Evolutionary conservation across 1,140 invertebrate species (phyloP).

Genomic region (honey bee (Apis mellifera)): DNA sequence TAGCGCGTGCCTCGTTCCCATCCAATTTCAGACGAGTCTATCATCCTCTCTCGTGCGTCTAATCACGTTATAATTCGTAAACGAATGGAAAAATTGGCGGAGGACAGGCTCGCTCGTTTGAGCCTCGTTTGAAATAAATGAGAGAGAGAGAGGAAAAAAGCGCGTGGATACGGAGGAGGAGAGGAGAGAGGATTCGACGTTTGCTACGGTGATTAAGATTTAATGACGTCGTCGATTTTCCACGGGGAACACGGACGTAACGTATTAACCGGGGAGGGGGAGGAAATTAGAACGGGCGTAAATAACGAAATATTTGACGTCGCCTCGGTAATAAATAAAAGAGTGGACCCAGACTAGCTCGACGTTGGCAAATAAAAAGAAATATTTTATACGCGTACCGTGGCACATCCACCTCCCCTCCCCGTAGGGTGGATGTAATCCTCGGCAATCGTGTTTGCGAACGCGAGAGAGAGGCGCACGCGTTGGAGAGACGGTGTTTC

Average conservation of each 20-base stretch:
- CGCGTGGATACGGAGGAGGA: neutral
- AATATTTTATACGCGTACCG: constrained; percentile 33
- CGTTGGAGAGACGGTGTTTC: neutral
- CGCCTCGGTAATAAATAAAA: constrained; percentile 34
- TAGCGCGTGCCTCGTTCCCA: neutral
- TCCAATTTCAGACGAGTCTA: constrained; percentile 50
- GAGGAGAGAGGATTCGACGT: neutral
- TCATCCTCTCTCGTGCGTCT: neutral
- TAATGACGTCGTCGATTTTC: neutral
- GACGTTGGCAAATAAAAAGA: constrained; percentile 38
- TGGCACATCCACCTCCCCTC: no score
- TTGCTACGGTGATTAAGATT: constrained; percentile 10
- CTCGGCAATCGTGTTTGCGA: neutral
- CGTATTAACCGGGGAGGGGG: neutral
- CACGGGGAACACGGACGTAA: neutral
- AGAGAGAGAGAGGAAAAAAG: neutral
- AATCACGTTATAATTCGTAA: neutral
- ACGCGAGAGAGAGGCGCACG: constrained; percentile 11
- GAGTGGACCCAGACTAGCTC: neutral
- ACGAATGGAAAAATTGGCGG: neutral
- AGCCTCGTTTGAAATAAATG: no score
- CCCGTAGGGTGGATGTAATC: constrained; percentile 28
- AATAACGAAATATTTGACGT: constrained; percentile 39
- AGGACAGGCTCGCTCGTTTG: neutral
- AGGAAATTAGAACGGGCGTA: constrained; percentile 4